Evolutionary conservation across 1,140 invertebrate species (phyloP), one percentile per base, ranked within the genome.

Genomic region (Pygmarrhopalites habei): DNA sequence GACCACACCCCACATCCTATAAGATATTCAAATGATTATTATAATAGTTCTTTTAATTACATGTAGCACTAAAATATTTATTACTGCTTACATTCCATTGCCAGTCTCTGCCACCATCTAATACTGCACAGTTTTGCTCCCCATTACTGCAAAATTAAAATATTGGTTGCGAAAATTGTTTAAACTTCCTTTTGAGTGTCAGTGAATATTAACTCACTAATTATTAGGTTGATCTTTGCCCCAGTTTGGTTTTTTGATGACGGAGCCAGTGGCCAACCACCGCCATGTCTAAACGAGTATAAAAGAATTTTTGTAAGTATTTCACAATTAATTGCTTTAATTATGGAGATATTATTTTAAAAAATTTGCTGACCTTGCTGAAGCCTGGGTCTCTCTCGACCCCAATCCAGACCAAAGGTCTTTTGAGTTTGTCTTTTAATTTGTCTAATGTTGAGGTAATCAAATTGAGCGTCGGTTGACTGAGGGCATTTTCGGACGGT

Each of bases 151-250:
- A n/a, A n/a, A n/a, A n/a, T n/a, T n/a, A n/a, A n/a, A n/a, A n/a
- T n/a, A n/a, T n/a, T n/a, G n/a, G n/a, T n/a, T n/a, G n/a, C n/a
- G n/a, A n/a, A n/a, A n/a, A n/a, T n/a, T n/a, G n/a, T n/a, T n/a
- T n/a, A n/a, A n/a, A n/a, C n/a, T n/a, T n/a, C n/a, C n/a, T n/a
- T n/a, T n/a, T n/a, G n/a, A n/a, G n/a, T n/a, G n/a, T n/a, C n/a
- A n/a, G n/a, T n/a, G n/a, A n/a, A n/a, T n/a, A n/a, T n/a, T n/a
- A n/a, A n/a, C n/a, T n/a, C n/a, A n/a, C n/a, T 95, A 95, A 72
- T 95, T 95, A 73, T 95, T 95, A 0, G 92, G 92, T 72, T 95
- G 92, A 71, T 93, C 90, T 73, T 90, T 89, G 35, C 90, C 91
- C 92, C 92, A 95, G 1, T 86, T 80, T 5, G 89, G 89, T 66